Conservation (phyloP, 2,797 vertebrate genomes). For the Sebastes taczanowskii region DNA sequence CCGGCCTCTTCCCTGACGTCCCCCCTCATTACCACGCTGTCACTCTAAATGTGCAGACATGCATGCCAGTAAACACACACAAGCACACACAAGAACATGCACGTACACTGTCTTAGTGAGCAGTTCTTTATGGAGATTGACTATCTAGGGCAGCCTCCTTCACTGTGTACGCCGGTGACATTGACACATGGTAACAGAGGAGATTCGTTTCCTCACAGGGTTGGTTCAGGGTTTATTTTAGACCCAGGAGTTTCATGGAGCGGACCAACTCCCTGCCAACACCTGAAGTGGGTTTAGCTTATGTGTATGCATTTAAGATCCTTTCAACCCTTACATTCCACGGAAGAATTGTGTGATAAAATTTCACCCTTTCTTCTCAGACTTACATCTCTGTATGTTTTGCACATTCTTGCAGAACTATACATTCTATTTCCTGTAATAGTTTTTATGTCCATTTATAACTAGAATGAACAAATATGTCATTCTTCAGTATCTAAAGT, state of each 20-base stretch:
- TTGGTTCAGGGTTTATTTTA: slow-evolving; percentile 52
- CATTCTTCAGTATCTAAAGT: neutral
- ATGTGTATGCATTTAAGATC: neutral
- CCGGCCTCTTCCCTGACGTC: slow-evolving; percentile 46
- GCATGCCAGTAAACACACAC: slow-evolving; percentile 34
- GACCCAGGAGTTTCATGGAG: slow-evolving; percentile 36
- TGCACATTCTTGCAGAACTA: too few relatives aligned
- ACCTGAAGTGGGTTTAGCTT: neutral
- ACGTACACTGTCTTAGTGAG: slow-evolving; percentile 22
- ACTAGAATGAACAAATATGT: neutral
- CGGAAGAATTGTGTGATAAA: neutral
- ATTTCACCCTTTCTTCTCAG: neutral
- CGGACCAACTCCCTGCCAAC: slow-evolving; percentile 1
- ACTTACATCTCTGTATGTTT: neutral
- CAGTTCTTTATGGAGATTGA: slow-evolving; percentile 62
- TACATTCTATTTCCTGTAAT: neutral
- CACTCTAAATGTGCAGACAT: slow-evolving; percentile 58
- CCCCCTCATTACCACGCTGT: slow-evolving; percentile 61
- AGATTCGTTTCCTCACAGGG: slow-evolving; percentile 56
- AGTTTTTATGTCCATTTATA: neutral
- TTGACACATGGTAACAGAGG: slow-evolving; percentile 61
- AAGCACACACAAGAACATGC: neutral
- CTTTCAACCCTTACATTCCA: neutral
- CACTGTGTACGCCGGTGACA: slow-evolving; percentile 42
- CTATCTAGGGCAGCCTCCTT: slow-evolving; percentile 64